Base-by-base conservation (phyloP, 2,113 vertebrate species). In the Psophia crepitans region DNA sequence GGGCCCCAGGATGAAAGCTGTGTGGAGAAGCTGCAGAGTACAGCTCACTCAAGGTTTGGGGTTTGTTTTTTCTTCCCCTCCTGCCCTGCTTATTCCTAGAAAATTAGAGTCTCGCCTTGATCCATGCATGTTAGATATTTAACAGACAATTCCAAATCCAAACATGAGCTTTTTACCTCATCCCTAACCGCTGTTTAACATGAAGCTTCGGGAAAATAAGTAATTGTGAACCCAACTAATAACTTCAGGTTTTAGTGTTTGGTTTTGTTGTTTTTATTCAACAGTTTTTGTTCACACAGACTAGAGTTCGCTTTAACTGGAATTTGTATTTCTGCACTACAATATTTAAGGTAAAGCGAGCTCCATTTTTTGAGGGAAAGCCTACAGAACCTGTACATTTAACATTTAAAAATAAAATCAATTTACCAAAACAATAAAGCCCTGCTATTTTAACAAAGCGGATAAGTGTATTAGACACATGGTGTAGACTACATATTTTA, bases 401-500 rank as follows among this genome's bases (percentile, higher is more conserved):
- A 35, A 35, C n/a, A 64, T 35, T 56, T 77, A 23, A 84, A 91
- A 90, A 35, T 30, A 61, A 84, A 89, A 65, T 28, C 2, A 37
- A 57, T 66, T 89, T 51, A 74, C 49, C 23, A 44, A 87, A 91
- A 41, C 60, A 92, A 91, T 75, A 76, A 82, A 82, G 22, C 14
- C 16, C 23, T 53, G 37, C 43, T 64, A 39, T 89, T 93, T 94
- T 81, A 48, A 83, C 43, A 70, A 83, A 80, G 30, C 66, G 39
- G 13, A 68, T 81, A 92, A 84, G 49, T 27, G 35, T 87, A 79
- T 57, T 57, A 15, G 46, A 92, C 75, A 84, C 73, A 77, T 53
- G 79, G 53, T 44, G 22, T 54, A 85, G 63, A 80, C 65, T 71
- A 90, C 56, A 8, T 88, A 89, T 94, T 96, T 96, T 95, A 88